These are phyloP conservation scores for Tachypleus tridentatus DNA, from an alignment of 1,140 invertebrate genomes.

Conservation along the genomic window DNA sequence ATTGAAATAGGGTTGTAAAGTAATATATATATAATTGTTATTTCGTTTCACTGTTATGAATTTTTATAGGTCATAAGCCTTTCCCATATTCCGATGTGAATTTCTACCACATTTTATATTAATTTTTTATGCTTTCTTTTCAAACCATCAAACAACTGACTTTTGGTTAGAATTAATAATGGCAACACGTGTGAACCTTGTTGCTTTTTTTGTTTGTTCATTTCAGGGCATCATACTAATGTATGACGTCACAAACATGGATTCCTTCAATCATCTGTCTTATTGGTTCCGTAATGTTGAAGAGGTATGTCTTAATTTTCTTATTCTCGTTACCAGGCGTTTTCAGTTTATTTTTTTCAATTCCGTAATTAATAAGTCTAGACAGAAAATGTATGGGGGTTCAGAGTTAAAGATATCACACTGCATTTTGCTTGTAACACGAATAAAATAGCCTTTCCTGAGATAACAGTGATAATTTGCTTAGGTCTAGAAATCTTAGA, in stretches of 20 bases:
- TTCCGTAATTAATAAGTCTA: too few species aligned
- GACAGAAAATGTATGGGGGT: neutral
- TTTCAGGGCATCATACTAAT: conserved; percentile 65
- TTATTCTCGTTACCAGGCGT: neutral
- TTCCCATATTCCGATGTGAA: too few species aligned
- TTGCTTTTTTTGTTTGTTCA: conserved; percentile 10
- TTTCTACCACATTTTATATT: too few species aligned
- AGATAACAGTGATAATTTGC: too few species aligned
- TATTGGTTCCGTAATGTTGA: conserved; percentile 78
- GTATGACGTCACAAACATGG: conserved; percentile 73
- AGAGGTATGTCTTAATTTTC: conserved; percentile 43
- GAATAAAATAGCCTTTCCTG: neutral
- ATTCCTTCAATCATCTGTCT: conserved; percentile 71
- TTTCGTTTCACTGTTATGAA: too few species aligned
- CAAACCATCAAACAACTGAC: neutral
- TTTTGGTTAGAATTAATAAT: conserved; percentile 1
- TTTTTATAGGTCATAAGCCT: too few species aligned
- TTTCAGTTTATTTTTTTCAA: too few species aligned
- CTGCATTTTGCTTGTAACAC: neutral
- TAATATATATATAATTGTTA: too few species aligned
- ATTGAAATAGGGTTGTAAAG: too few species aligned
- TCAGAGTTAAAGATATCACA: neutral
- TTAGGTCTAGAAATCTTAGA: neutral
- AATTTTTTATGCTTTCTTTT: too few species aligned
- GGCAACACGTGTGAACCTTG: conserved; percentile 4